Evolutionary conservation across 2,113 vertebrate genomes (phyloP).

Genomic region (Aphelocoma coerulescens): DNA sequence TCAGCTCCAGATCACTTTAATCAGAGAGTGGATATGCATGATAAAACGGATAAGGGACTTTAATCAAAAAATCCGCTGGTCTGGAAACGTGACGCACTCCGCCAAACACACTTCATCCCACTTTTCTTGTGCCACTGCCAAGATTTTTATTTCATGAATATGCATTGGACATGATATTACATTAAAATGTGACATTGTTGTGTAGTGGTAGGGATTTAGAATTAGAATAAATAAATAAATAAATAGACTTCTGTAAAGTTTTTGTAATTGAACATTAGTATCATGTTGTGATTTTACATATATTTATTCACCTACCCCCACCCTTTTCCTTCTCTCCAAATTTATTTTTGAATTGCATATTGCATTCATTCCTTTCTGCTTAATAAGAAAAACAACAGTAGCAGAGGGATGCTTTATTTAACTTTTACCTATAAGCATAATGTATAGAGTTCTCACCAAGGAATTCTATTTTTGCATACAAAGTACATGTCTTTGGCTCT

Average conservation of each 20-base stretch:
- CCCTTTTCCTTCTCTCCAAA: background rate
- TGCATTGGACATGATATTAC: slow-evolving; percentile 89
- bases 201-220: slow-evolving; percentile 73
- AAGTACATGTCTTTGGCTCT: background rate
- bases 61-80: slow-evolving; percentile 99
- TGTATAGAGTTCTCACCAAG: background rate
- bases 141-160: slow-evolving; percentile 92
- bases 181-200: slow-evolving; percentile 91
- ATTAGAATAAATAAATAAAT: slow-evolving; percentile 68
- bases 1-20: slow-evolving; percentile 99
- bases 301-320: slow-evolving; percentile 12
- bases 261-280: slow-evolving; percentile 60
- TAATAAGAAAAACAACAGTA: slow-evolving; percentile 32
- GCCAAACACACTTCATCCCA: slow-evolving; percentile 93
- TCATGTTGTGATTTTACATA: slow-evolving; percentile 33
- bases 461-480: slow-evolving; percentile 14
- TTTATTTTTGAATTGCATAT: slow-evolving; percentile 38
- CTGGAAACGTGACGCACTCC: slow-evolving; percentile 99
- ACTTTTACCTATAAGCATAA: background rate
- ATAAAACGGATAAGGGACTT: slow-evolving; percentile 99
- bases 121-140: slow-evolving; percentile 85
- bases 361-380: slow-evolving; percentile 26
- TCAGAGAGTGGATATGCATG: slow-evolving; percentile 99
- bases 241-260: slow-evolving; percentile 60
- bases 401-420: slow-evolving; percentile 37